phyloP scores from a whole-genome alignment of 2,797 vertebrate species.

The Pantherophis alleghaniensis region DNA sequence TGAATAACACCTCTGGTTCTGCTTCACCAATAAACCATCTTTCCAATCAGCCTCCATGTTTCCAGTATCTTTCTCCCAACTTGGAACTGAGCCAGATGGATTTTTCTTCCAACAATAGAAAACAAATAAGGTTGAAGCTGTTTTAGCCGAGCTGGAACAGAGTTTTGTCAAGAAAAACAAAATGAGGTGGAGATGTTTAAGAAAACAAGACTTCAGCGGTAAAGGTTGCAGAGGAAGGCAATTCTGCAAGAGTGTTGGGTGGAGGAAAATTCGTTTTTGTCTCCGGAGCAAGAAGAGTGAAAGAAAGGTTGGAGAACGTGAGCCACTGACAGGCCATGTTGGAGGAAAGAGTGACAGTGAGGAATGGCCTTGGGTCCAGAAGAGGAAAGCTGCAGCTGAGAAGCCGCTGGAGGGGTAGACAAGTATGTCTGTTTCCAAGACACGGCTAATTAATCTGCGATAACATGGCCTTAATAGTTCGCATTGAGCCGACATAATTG shows the following conservation, averaged over 20 bases:
- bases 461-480: slow-evolving; percentile 51
- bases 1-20: too few relatives aligned
- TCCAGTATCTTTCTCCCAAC: too few relatives aligned
- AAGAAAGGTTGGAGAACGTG: neutral
- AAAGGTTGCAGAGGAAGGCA: neutral
- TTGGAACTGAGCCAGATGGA: too few relatives aligned
- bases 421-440: slow-evolving; percentile 7
- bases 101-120: too few relatives aligned
- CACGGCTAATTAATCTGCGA: slow-evolving; percentile 44
- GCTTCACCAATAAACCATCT: too few relatives aligned
- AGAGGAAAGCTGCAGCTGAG: neutral
- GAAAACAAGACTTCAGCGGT: neutral
- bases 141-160: neutral
- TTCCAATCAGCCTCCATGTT: too few relatives aligned
- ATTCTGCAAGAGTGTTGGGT: neutral
- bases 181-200: neutral
- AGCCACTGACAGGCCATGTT: neutral
- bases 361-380: neutral
- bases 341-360: neutral
- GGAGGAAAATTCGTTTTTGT: neutral
- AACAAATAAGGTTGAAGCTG: neutral
- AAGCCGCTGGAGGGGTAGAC: neutral
- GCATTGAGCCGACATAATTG: slow-evolving; percentile 44
- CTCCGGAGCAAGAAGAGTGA: neutral
- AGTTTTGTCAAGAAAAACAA: neutral